Conservation (phyloP, 2,888 invertebrate species). For the Corbicula japonica region DNA sequence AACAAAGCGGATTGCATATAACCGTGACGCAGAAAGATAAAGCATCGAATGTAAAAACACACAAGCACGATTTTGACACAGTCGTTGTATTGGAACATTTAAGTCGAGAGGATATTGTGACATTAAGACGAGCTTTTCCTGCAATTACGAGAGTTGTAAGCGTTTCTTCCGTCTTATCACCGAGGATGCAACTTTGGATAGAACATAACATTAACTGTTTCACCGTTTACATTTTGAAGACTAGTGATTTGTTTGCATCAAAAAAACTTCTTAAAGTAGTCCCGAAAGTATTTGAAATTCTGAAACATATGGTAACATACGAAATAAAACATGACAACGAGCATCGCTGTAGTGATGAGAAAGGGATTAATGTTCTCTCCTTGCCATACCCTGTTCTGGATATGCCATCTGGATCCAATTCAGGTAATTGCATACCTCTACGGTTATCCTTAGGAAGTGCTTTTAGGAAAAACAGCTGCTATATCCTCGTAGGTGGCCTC, state of each 20-base stretch:
- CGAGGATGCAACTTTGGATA: slow-evolving; percentile 6
- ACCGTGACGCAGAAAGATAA: not conserved
- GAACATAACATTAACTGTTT: slow-evolving; percentile 1
- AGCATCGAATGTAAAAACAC: not conserved
- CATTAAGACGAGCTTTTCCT: not conserved
- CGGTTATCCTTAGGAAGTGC: no score
- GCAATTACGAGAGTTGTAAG: slow-evolving; percentile 1
- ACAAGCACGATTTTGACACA: not conserved
- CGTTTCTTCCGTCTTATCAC: not conserved
- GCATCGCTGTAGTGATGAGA: not conserved
- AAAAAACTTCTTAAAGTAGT: not conserved
- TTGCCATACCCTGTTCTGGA: not conserved
- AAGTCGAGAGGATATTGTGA: not conserved
- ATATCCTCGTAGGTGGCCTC: no score
- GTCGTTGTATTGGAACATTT: not conserved
- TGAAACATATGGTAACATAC: slow-evolving; percentile 29
- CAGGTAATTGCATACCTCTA: not conserved
- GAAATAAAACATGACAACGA: not conserved
- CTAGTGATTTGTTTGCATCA: slow-evolving; percentile 7
- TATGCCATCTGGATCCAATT: not conserved
- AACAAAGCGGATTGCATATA: not conserved
- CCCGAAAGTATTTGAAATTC: slow-evolving; percentile 1
- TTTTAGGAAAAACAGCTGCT: no score
- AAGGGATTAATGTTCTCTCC: not conserved
- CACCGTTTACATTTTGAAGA: not conserved